A percentile compares a stretch with the other conserved stretches of the same genome.
These are phyloP conservation scores for Balaeniceps rex DNA, from an alignment of 2,113 vertebrate species.

Conservation along the genomic window DNA sequence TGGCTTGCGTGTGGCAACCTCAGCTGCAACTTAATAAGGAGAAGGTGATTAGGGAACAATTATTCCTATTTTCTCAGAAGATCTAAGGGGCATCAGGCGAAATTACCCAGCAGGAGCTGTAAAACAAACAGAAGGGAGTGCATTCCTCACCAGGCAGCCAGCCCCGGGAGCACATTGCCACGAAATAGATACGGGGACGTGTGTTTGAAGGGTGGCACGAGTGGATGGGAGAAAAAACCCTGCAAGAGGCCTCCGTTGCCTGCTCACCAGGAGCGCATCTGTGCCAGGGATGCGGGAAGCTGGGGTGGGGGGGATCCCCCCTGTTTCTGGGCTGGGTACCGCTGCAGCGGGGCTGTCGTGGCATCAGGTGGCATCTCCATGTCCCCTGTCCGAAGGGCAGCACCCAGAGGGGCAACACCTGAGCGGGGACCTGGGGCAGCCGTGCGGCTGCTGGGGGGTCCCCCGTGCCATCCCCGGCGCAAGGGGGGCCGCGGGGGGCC, in stretches of 20 bases:
- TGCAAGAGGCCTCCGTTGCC: background rate
- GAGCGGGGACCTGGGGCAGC: background rate
- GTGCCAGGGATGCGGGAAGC: background rate
- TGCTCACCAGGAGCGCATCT: background rate
- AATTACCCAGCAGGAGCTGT: background rate
- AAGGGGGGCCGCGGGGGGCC: background rate
- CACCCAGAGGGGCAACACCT: background rate
- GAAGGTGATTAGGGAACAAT: constrained; percentile 10
- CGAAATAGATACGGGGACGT: background rate
- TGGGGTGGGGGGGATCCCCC: background rate
- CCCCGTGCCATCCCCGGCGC: background rate
- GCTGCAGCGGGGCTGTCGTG: accelerated
- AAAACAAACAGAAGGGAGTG: constrained; percentile 11
- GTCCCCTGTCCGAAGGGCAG: background rate
- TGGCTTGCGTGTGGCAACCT: background rate
- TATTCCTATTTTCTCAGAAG: constrained; percentile 26
- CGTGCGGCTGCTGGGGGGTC: accelerated
- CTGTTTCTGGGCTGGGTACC: background rate
- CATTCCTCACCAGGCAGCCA: background rate
- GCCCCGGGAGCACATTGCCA: background rate
- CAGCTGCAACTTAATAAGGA: background rate
- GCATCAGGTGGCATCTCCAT: background rate
- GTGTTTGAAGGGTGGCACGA: background rate
- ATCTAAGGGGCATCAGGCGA: constrained; percentile 16
- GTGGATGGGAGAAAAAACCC: background rate